Evolutionary conservation across 2,888 invertebrate species (phyloP), one percentile per base, ranked within the genome.

Genomic region (Netelia inedita): DNA sequence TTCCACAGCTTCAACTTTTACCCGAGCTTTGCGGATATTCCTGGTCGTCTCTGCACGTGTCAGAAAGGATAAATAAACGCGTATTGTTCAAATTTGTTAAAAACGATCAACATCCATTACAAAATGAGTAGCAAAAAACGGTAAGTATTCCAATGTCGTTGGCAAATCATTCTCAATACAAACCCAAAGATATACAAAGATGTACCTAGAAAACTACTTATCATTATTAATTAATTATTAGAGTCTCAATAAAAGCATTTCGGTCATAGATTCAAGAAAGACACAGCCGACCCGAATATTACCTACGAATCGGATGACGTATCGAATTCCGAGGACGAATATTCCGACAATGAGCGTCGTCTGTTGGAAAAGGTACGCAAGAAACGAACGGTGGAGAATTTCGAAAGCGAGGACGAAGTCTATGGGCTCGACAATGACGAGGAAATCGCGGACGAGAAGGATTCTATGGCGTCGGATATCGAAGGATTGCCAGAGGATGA

Each of bases 291-390:
- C 0, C 19, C 11, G 63, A 85, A 72, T 14, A 72, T 85, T 10
- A 94, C 94, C 85, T 89, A 94, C 75, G 95, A 95, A 72, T 95
- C 95, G 85, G 96, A 96, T 91, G 95, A 96, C 81, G 95, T 95
- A 46, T 96, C 96, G 2, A 96, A 96, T 91, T 97, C 97, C 0
- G 97, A 97, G 90, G 95, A 96, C 89, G 97, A 97, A 86, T 96
- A 96, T 90, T 95, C 96, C 72, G 95, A 95, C 83, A 95, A 95
- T 75, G 97, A 97, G 90, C 96, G 95, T 85, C 93, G 94, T 85
- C 92, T 96, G 8, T 90, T 97, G 66, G 94, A 95, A 43, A 96
- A 96, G 91, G 95, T 96, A 0, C 94, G 95, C 5, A 95, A 95
- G 88, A 90, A 88, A 74, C 93, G 94, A 85, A 94, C 94, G 86